Base-by-base conservation (phyloP, 2,888 invertebrate genomes). In the Nemotelus pantherinus region DNA sequence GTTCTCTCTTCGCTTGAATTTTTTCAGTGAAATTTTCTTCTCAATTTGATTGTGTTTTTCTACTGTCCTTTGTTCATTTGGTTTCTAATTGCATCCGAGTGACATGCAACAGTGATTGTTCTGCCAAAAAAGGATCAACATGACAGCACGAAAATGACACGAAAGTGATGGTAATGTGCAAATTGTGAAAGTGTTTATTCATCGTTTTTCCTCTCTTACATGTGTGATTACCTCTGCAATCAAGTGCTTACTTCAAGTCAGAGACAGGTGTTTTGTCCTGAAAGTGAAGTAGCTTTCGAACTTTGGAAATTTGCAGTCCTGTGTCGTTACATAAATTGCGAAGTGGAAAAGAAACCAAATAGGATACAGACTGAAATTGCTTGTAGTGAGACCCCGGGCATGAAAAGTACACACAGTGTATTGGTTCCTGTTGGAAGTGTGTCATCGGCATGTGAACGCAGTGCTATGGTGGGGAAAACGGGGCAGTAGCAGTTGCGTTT, bases 401-500 rank as follows among this genome's bases (percentile, higher is more conserved):
- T 48, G 60, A 74, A 63, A 63, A 65, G 41, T 60, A 43, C 60
- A 60, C 39, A 68, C 10, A 44, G 47, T 10, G 65, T 25, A 58
- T 58, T 72, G 45, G 53, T 43, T 58, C 47, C 72, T 47, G 41
- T 41, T 74, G 74, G 74, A 74, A 74, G 74, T 74, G 74, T 74
- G 74, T 74, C 74, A 74, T 71, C 57, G 65, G 55, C 74, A 41
- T 50, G 58, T 2, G 50, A 74, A 47, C 39, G 48, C 50, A 41
- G 10, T 72, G 72, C 10, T 57, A 5, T 25, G 57, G 57, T 10
- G 57, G 57, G 10, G 57, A 10, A 5, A 57, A 50, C 53, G 10
- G 10, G 53, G 53, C 10, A 50, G 57, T 57, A 57, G 9, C 10
- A 57, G 57, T 10, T 43, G 63, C 4, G 25, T 25, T 25, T 25